Base-by-base conservation (phyloP, 2,888 invertebrate species). In the Pegoplata infirma region DNA sequence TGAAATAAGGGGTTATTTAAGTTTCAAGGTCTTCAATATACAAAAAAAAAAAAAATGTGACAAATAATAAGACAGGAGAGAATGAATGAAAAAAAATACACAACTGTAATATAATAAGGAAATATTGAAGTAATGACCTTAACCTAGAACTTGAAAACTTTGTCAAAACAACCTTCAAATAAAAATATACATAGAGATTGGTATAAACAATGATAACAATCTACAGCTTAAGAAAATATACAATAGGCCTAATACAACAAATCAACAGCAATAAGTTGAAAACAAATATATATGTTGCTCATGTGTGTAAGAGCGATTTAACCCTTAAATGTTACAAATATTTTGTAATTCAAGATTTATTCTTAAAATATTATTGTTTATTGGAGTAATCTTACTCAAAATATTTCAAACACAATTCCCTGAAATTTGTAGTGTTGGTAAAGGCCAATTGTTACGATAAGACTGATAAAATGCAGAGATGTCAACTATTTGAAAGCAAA, bases 91-190 rank as follows among this genome's bases (percentile, higher is more conserved):
- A 16, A 32, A 12, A 10, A 40, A 68, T 49, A 59, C 10, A 10
- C 21, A 58, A 51, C 51, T 36, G 16, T 61, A 40, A 40, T 44
- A 46, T 53, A 69, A 49, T 71, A 74, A 66, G 66, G 25, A 66
- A 67, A 61, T 61, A 56, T 61, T 53, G 32, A 32, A 46, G 28
- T 53, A 73, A 64, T 79, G 78, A 74, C 78, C 78, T 79, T 79
- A 79, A 74, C 78, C 78, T 49, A 71, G 63, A 79, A 74, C 74
- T 66, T 71, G 67, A 47, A 44, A 32, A 66, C 61, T 25, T 61
- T 77, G 72, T 68, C 63, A 66, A 71, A 69, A 59, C 47, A 69
- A 78, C 69, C 64, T 78, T 69, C 56, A 68, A 63, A 68, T n/a
- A n/a, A n/a, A n/a, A n/a, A n/a, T n/a, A n/a, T n/a, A n/a, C n/a